Percentiles rank a stretch among this genome's conserved stretches.
These are phyloP conservation scores for Synanthedon myopaeformis DNA, from an alignment of 2,888 invertebrate species.

Conservation along the genomic window DNA sequence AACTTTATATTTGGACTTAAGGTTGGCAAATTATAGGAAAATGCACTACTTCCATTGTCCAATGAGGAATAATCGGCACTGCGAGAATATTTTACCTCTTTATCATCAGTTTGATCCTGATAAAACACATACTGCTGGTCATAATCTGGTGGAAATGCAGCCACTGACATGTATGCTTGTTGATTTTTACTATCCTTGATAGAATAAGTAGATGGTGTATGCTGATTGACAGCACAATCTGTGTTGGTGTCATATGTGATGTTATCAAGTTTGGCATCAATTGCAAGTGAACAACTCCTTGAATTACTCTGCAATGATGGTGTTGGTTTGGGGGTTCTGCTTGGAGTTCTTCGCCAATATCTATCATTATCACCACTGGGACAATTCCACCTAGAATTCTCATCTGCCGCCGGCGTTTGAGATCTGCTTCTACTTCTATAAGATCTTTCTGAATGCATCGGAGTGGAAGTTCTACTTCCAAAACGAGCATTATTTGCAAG, in stretches of 20 bases:
- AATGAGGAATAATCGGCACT: constrained; percentile 51
- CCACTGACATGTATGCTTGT: constrained; percentile 30
- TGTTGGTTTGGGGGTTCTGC: constrained; percentile 36
- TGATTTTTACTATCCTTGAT: constrained; percentile 44
- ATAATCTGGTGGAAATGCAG: constrained; percentile 32
- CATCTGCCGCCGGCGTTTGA: constrained; percentile 50
- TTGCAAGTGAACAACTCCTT: constrained; percentile 34
- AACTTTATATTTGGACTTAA: constrained; percentile 28
- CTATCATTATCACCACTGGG: constrained; percentile 43
- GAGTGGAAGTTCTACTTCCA: constrained; percentile 52
- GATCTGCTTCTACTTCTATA: constrained; percentile 54
- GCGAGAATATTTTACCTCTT: constrained; percentile 55
- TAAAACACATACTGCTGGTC: constrained; percentile 46
- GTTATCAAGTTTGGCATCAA: constrained; percentile 40
- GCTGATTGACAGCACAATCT: constrained; percentile 17
- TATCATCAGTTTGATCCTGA: constrained; percentile 47
- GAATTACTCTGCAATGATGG: constrained; percentile 28
- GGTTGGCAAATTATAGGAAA: constrained; percentile 34
- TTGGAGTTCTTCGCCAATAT: constrained; percentile 54
- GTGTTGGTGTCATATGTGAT: constrained; percentile 41
- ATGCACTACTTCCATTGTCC: constrained; percentile 32
- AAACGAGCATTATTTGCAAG: constrained; percentile 55
- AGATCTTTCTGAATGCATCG: constrained; percentile 48
- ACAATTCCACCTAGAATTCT: constrained; percentile 35
- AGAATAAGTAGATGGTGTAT: constrained; percentile 12